Base-by-base conservation (phyloP, 2,797 vertebrate species). In the Pantherophis alleghaniensis region DNA sequence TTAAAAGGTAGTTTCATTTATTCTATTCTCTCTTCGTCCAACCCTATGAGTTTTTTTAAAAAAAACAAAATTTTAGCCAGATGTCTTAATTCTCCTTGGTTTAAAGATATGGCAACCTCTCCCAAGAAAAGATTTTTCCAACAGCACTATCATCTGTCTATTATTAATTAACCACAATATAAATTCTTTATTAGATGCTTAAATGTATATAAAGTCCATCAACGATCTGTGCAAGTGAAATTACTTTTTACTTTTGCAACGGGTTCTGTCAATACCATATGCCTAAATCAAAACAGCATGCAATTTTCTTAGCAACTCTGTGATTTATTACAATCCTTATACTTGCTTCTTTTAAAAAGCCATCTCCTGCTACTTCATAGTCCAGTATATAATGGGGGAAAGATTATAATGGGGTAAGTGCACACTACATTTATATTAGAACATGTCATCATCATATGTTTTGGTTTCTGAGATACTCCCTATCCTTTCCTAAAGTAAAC, bases 91-190 rank as follows among this genome's bases (percentile, higher is more conserved):
- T 94, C 56, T 92, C 94, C 92, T 87, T 95, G 95, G 90, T 93
- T 95, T 94, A 91, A 92, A 90, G 93, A 95, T 90, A 90, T 96
- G 86, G 93, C 96, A 92, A 95, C 94, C 94, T 96, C 94, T 92
- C 96, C 94, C 94, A 96, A n/a, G 89, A 92, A 22, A 96, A 96
- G 92, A 26, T 47, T 94, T 79, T 97, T 97, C 94, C 91, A 96
- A 94, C 95, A 91, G n/a, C 6, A 18, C 95, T 95, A 96, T 96
- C 96, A 97, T 96, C 95, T 91, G 69, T 88, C 89, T 96, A 95
- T 96, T 97, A 96, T 95, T 96, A 97, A 96, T 91, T 96, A 97
- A 96, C 91, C 55, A 32, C 93, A 97, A 97, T 97, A 97, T 97
- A 97, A 97, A 97, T 94, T 96, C 37, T 96, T 97, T 98, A 97